A percentile compares a stretch with the other conserved stretches of the same genome.
These are phyloP conservation scores for Diloba caeruleocephala DNA, from an alignment of 2,888 invertebrate species.

Conservation along the genomic window DNA sequence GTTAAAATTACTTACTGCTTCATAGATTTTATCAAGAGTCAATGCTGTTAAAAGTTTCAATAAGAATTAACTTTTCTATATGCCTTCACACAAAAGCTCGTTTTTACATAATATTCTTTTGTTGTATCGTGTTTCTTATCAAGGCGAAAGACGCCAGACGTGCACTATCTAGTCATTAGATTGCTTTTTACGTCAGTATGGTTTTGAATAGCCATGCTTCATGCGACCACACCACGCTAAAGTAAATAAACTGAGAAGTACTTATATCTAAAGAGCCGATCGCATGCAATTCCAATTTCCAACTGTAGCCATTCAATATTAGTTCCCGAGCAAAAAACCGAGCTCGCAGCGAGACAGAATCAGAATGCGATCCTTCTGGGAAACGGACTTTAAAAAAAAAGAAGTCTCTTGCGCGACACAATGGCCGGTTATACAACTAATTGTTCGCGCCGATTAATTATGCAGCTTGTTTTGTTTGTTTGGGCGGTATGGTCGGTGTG, in stretches of 20 bases:
- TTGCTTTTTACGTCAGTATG: constrained; percentile 43
- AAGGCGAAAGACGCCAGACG: constrained; percentile 43
- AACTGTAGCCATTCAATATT: constrained; percentile 80
- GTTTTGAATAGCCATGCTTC: constrained; percentile 60
- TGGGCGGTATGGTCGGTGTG: constrained; percentile 57
- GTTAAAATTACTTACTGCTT: too few species aligned
- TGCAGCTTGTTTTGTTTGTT: constrained; percentile 76
- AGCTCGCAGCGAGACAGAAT: constrained; percentile 66
- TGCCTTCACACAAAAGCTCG: constrained; percentile 43
- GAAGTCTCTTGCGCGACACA: constrained; percentile 76
- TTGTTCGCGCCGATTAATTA: constrained; percentile 83
- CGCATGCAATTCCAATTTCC: constrained; percentile 76
- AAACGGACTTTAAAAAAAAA: constrained; percentile 72
- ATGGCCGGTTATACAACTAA: constrained; percentile 84
- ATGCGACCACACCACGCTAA: constrained; percentile 60
- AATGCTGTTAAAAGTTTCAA: too few species aligned
- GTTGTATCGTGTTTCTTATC: constrained; percentile 36
- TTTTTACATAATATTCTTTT: constrained; percentile 49
- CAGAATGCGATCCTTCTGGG: constrained; percentile 81
- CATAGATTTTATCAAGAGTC: too few species aligned
- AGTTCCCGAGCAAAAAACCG: constrained; percentile 76
- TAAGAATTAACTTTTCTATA: constrained; percentile 42
- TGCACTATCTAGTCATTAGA: constrained; percentile 51
- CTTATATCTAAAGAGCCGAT: constrained; percentile 74
- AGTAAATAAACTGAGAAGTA: constrained; percentile 70